A percentile compares a stretch with the other conserved stretches of the same genome.
Evolutionary conservation across 2,113 vertebrate species (phyloP).

Genomic region (Seriola aureovittata): DNA sequence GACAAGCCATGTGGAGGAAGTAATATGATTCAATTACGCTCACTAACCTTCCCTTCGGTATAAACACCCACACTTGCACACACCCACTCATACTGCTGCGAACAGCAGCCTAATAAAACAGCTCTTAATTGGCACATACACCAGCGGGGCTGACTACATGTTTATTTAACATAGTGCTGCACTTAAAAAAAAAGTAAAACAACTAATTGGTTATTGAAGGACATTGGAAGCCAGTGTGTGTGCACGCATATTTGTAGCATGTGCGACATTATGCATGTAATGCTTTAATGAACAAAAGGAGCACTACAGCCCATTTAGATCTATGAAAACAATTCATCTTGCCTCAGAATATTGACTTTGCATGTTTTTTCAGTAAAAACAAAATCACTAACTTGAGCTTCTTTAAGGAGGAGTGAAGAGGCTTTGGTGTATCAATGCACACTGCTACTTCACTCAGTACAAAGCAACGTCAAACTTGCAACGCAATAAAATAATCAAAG

Average conservation of each 20-base stretch:
- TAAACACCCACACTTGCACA: conserved; percentile 43
- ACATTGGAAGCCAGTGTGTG: not conserved
- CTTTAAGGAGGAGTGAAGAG: not conserved
- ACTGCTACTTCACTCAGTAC: not conserved
- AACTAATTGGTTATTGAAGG: conserved; percentile 11
- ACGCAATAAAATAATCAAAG: not conserved
- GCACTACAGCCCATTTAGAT: not conserved
- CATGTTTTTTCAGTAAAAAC: not conserved
- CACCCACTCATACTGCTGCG: conserved; percentile 22
- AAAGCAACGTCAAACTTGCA: not conserved
- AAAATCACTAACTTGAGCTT: not conserved
- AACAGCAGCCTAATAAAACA: conserved; percentile 76
- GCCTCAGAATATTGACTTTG: not conserved
- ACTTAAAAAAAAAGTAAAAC: conserved; percentile 65
- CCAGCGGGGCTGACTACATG: conserved; percentile 60
- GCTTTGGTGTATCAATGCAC: not conserved
- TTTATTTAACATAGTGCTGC: conserved; percentile 75
- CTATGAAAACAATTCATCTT: not conserved
- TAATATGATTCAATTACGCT: conserved; percentile 81
- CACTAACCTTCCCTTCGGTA: conserved; percentile 70
- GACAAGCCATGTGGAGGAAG: conserved; percentile 79
- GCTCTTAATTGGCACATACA: conserved; percentile 77
- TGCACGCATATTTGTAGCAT: conserved; percentile 5
- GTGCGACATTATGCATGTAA: not conserved
- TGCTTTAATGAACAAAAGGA: not conserved